Base-by-base conservation (phyloP, 2,797 vertebrate species). In the Apogon talboti region DNA sequence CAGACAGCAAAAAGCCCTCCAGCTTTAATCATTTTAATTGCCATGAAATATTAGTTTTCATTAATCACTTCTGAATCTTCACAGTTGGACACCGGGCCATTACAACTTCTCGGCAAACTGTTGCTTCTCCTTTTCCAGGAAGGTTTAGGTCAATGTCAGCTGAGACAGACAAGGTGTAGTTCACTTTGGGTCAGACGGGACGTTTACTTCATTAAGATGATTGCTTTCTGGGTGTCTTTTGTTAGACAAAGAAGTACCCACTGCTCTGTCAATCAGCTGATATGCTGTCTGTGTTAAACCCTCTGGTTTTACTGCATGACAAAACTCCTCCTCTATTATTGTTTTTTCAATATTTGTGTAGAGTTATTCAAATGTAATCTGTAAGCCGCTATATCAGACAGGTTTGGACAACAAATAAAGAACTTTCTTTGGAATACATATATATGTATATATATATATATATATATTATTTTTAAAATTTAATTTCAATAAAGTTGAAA, bases 1-100 rank as follows among this genome's bases (percentile, higher is more conserved):
- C 94, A 89, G 77, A 76, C 78, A 66, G 74, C 77, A 47, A 84
- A 86, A 91, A 88, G 61, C 75, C 91, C 89, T 81, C 60, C 38
- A 87, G 91, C 85, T 89, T 91, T 91, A 91, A 93, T 93, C 79
- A 89, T 93, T 93, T 91, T 92, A 94, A 93, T 93, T 94, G 89
- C 79, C 76, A 81, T 89, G 77, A 92, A 93, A 92, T 92, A 90
- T 92, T 89, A 82, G 80, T 90, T 91, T 92, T 87, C 79, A 87
- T 91, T 91, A 93, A 93, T 93, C 89, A 92, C 88, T 83, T 67
- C 77, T 86, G 71, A 86, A 92, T 92, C 90, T 86, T 78, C 59
- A 65, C 61, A 69, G 74, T 73, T 79, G 74, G 33, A 77, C 54
- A 56, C 54, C 9, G 16, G 33, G 53, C 75, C 69, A 70, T 69